phyloP scores from a whole-genome alignment of 2,888 invertebrate species.

The Alitta virens region DNA sequence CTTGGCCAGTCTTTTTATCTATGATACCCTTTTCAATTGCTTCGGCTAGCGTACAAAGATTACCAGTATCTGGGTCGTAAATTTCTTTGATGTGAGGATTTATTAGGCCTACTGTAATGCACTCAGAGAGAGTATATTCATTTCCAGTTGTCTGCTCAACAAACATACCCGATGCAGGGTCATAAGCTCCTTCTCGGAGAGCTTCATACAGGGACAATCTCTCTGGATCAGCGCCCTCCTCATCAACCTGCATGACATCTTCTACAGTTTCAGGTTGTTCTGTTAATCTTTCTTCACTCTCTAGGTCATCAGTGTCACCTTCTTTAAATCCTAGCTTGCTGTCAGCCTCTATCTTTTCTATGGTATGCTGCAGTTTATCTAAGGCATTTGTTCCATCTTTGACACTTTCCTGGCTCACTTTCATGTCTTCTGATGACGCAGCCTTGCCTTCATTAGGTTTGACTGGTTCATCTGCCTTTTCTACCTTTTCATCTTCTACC shows the following conservation, averaged over 20 bases:
- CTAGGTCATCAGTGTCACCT: no score
- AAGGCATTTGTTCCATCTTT: no score
- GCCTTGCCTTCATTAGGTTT: no score
- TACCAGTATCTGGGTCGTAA: slow-evolving; percentile 39
- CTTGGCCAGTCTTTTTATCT: slow-evolving; percentile 30
- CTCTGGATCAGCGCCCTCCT: slow-evolving; percentile 2
- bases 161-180: slow-evolving; percentile 58
- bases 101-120: slow-evolving; percentile 72
- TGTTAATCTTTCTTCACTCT: no score
- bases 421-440: no score
- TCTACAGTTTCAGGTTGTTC: no score
- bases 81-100: slow-evolving; percentile 66
- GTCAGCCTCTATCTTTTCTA: no score
- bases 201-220: slow-evolving; percentile 32
- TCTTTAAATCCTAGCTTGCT: no score
- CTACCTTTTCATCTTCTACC: no score
- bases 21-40: slow-evolving; percentile 68
- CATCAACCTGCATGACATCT: neutral
- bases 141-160: slow-evolving; percentile 55
- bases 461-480: no score
- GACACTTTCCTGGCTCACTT: no score
- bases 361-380: no score
- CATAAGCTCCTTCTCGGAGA: slow-evolving; percentile 50
- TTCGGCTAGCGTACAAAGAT: slow-evolving; percentile 85
- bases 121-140: slow-evolving; percentile 60